Percentiles rank a stretch among this genome's conserved stretches.
These are phyloP conservation scores for Chaetorhynchus papuensis DNA, from an alignment of 2,113 vertebrate species.

Conservation along the genomic window DNA sequence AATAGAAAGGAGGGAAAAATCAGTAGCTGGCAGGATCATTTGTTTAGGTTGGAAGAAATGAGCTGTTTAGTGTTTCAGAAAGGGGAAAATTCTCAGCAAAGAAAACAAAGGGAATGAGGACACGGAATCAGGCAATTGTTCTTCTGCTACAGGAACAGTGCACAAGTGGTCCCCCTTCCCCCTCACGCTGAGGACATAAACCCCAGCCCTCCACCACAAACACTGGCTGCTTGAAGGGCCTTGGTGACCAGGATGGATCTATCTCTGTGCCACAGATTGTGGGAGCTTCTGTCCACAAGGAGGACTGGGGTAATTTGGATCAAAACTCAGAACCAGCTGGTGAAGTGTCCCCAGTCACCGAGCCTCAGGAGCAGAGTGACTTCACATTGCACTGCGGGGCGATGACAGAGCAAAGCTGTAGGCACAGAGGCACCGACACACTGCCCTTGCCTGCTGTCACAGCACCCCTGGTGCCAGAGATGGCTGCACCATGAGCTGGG, in stretches of 20 bases:
- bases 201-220: background rate
- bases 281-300: background rate
- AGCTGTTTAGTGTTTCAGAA: background rate
- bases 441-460: background rate
- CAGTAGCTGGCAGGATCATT: background rate
- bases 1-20: background rate
- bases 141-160: background rate
- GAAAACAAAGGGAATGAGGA: background rate
- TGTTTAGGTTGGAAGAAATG: conserved; percentile 25
- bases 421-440: background rate
- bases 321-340: background rate
- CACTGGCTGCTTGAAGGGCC: background rate
- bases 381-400: background rate
- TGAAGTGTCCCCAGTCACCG: background rate
- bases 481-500: background rate
- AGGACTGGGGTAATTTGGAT: background rate
- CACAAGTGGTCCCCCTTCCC: background rate
- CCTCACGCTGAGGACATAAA: background rate
- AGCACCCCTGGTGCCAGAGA: background rate
- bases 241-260: background rate
- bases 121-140: background rate
- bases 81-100: background rate
- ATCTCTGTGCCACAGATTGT: background rate
- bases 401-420: background rate
- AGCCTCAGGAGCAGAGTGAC: background rate